phyloP scores from a whole-genome alignment of 35 echinoderm and acorn worm species.

The Amphiura filiformis region DNA sequence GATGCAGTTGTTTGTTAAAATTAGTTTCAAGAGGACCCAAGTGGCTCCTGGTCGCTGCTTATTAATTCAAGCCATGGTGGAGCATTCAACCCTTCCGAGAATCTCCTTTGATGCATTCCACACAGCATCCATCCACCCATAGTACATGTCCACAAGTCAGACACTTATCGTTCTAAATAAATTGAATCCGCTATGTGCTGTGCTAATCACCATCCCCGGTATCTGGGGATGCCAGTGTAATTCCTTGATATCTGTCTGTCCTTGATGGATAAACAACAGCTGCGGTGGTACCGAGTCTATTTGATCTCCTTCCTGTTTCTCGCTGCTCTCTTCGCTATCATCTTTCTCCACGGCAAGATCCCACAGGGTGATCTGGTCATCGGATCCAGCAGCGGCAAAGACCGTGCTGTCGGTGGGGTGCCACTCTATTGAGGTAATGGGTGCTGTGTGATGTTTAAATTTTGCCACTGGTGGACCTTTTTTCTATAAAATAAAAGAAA shows the following conservation, averaged over 20 bases:
- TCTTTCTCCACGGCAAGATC: conserved; percentile 86
- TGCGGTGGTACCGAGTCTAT: conserved; percentile 75
- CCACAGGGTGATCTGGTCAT: conserved; percentile 93
- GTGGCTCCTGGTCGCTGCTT: no score
- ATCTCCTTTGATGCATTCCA: no score
- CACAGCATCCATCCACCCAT: no score
- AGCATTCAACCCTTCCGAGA: no score
- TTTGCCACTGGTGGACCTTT: conserved; percentile 77
- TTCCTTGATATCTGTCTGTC: conserved; percentile 94
- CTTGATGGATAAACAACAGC: conserved; percentile 94
- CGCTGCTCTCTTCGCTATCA: conserved; percentile 27
- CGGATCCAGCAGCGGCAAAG: conserved; percentile 73
- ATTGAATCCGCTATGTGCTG: conserved; percentile 90
- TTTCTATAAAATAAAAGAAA: conserved; percentile 51
- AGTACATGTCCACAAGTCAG: no score
- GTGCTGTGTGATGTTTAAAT: conserved; percentile 95
- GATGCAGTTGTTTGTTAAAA: no score
- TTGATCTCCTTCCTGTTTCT: background rate
- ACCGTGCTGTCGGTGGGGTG: conserved; percentile 83
- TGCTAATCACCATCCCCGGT: conserved; percentile 81
- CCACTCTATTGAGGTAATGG: conserved; percentile 91
- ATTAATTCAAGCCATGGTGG: no score
- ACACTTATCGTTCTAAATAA: conserved; percentile 98
- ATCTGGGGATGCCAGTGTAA: conserved; percentile 96
- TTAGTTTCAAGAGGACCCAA: no score